Base-by-base conservation (phyloP, 2,888 invertebrate species). In the Sphaerophoria rueppellii region DNA sequence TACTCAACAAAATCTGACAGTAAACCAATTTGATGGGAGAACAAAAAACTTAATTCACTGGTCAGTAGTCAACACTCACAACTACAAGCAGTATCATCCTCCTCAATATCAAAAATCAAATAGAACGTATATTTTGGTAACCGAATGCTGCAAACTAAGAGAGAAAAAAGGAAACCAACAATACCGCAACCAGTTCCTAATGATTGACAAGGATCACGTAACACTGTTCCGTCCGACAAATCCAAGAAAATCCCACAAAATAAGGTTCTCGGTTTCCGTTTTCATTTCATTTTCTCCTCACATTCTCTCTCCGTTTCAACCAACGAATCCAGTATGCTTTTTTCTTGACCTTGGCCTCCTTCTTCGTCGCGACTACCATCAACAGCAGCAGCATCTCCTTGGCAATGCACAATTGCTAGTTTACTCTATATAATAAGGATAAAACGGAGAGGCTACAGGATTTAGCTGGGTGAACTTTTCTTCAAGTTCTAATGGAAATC, bases 131-230 rank as follows among this genome's bases (percentile, higher is more conserved):
- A 24, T 9, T 43, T 9, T 6, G 9, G 9, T 12, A 11, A 40
- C 40, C 7, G 4, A 5, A 1, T 14, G 2, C 3, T 61, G 60
- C 6, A 32, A 32, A 4, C 12, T 0, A 3, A 43, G 4, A 12
- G 4, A 43, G 9, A 9, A 43, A 43, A 43, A 4, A 43, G 46
- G 58, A 35, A 55, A 74, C 54, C 55, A 57, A 43, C 52, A 54
- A 50, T 24, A 24, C 24, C 24, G 4, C 6, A n/a, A 14, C 9
- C 35, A 48, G 9, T 11, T 35, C 24, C 52, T 55, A 50, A 63
- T 55, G 55, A 63, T 48, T 61, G 63, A 69, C 65, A 74, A 40
- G 54, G 70, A 80, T 74, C 80, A 80, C 80, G 80, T 80, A 74
- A 74, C 80, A 74, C 57, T 40, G 74, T 55, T 74, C 37, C 48